These are phyloP conservation scores for Ormyrus thymus DNA, from an alignment of 2,888 invertebrate genomes.

Conservation along the genomic window DNA sequence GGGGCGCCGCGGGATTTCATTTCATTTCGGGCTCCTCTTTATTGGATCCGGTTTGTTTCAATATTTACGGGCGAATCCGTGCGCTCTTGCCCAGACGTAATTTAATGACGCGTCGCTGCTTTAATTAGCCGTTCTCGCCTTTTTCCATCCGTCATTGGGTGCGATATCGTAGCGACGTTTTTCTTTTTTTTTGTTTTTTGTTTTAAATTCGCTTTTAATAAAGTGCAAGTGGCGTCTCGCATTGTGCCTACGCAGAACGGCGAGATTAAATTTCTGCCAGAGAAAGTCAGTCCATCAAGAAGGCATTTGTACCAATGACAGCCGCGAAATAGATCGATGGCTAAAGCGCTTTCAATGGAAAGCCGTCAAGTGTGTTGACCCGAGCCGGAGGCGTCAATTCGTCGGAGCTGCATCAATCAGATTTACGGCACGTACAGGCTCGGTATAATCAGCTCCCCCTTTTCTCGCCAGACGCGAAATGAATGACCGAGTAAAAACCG, in stretches of 20 bases:
- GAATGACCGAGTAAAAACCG: too few relatives aligned
- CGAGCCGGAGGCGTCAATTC: slow-evolving; percentile 18
- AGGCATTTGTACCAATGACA: slow-evolving; percentile 44
- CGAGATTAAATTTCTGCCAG: background rate
- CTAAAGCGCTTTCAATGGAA: slow-evolving; percentile 47
- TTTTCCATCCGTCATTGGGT: too few relatives aligned
- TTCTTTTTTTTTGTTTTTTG: background rate
- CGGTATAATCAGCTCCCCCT: slow-evolving; percentile 19
- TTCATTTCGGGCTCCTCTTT: slow-evolving; percentile 10
- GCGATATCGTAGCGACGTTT: too few relatives aligned
- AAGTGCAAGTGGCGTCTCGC: background rate
- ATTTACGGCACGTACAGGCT: slow-evolving; percentile 14
- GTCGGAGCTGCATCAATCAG: slow-evolving; percentile 10
- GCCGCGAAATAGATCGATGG: slow-evolving; percentile 39
- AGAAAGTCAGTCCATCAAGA: slow-evolving; percentile 28
- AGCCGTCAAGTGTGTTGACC: slow-evolving; percentile 40
- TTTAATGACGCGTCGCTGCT: slow-evolving; percentile 33
- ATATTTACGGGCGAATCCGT: slow-evolving; percentile 31
- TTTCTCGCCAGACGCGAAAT: too few relatives aligned
- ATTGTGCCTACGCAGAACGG: background rate
- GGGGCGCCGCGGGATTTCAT: background rate
- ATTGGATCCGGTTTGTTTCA: slow-evolving; percentile 30
- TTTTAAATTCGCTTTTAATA: slow-evolving; percentile 4
- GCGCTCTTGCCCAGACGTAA: slow-evolving; percentile 14
- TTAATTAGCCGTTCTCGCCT: slow-evolving; percentile 16